Percentiles rank a stretch among this genome's conserved stretches.
Evolutionary conservation across 2,113 vertebrate species (phyloP).

Genomic region (Perognathus longimembris): DNA sequence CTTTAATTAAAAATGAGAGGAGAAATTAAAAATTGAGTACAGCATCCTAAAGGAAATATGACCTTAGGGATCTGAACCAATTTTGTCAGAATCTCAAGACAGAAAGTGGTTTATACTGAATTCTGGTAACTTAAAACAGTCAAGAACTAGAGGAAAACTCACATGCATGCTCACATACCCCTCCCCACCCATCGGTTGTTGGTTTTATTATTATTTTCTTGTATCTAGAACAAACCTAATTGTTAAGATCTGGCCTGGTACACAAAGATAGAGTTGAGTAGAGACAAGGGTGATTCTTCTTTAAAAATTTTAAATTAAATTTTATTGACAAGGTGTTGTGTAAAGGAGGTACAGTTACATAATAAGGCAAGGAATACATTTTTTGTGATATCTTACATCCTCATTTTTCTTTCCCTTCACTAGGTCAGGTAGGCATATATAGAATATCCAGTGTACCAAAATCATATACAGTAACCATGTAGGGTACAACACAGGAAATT

Average conservation of each 20-base stretch:
- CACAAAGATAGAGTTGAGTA: background rate
- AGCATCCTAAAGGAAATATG: constrained; percentile 66
- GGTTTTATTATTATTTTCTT: background rate
- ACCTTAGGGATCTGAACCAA: constrained; percentile 40
- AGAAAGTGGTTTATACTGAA: constrained; percentile 48
- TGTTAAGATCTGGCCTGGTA: background rate
- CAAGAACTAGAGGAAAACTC: background rate
- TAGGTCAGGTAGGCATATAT: no score
- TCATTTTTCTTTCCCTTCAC: no score
- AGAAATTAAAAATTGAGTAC: constrained; percentile 62
- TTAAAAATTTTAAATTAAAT: no score
- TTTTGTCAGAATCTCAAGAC: constrained; percentile 51
- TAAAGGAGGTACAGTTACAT: no score
- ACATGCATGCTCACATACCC: background rate
- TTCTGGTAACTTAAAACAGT: constrained; percentile 38
- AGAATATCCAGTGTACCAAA: no score
- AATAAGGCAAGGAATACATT: no score
- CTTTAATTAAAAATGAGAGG: constrained; percentile 78
- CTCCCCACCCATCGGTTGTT: background rate
- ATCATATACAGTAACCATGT: no score
- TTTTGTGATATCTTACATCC: no score
- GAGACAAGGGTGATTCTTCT: no score
- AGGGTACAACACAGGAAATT: no score
- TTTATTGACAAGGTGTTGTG: no score
- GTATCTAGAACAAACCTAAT: background rate